A percentile compares a stretch with the other conserved stretches of the same genome.
Conservation (phyloP, 2,113 vertebrate species). For the Pelvicachromis taeniatus region DNA sequence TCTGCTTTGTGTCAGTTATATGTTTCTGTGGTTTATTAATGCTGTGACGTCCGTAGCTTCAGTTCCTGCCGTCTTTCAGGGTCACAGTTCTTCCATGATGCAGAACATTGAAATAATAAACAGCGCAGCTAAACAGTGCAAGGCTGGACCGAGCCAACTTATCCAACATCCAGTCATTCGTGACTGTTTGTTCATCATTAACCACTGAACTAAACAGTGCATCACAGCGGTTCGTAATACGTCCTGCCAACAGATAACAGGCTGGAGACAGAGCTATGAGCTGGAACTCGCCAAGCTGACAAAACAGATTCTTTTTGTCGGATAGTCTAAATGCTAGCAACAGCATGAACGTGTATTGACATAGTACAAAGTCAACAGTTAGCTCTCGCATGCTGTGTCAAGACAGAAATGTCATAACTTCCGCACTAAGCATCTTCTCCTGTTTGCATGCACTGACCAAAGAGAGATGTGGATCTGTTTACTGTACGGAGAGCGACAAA, state of each 20-base stretch:
- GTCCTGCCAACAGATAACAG: constrained; percentile 12
- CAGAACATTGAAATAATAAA: constrained; percentile 20
- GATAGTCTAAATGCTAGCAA: constrained; percentile 14
- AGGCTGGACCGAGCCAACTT: background rate
- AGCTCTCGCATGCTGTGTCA: background rate
- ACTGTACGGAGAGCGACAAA: background rate
- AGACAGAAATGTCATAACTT: constrained; percentile 33
- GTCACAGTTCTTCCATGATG: constrained; percentile 1
- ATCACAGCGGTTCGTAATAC: background rate
- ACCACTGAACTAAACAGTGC: background rate
- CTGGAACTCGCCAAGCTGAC: background rate
- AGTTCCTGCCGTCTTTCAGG: background rate
- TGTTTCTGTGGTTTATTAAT: background rate
- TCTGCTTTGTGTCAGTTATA: constrained; percentile 23
- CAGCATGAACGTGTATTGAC: constrained; percentile 34
- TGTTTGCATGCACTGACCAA: background rate
- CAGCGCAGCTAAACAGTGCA: background rate
- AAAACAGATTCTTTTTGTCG: constrained; percentile 26
- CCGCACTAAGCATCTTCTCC: background rate
- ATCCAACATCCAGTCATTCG: background rate
- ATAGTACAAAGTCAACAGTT: constrained; percentile 41
- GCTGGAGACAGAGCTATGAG: constrained; percentile 20
- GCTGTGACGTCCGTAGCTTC: background rate
- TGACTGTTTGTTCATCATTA: constrained; percentile 44
- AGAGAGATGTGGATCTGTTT: constrained; percentile 6